Conservation (phyloP, 2,888 invertebrate genomes). For the Uloborus plumipes region DNA sequence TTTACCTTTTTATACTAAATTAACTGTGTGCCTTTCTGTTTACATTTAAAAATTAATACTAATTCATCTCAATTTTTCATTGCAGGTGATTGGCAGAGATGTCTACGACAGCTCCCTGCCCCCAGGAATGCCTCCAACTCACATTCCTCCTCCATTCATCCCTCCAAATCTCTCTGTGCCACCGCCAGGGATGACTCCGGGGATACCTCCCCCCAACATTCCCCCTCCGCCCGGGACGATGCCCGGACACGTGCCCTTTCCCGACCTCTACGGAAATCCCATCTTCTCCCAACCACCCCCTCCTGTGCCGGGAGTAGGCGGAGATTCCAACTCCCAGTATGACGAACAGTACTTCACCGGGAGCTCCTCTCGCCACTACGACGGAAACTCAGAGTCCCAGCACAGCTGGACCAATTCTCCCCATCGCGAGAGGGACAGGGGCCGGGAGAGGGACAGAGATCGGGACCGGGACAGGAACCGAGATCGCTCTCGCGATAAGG, state of each 20-base stretch:
- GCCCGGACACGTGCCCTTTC: conserved; percentile 55
- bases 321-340: conserved; percentile 48
- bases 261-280: conserved; percentile 50
- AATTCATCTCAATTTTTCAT: background rate
- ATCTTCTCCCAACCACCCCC: conserved; percentile 45
- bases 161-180: conserved; percentile 57
- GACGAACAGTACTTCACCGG: conserved; percentile 60
- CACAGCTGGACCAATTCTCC: conserved; percentile 65
- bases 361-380: conserved; percentile 28
- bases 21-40: no score
- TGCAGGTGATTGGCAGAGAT: conserved; percentile 61
- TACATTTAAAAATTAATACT: no score
- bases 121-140: conserved; percentile 59
- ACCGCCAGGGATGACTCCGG: conserved; percentile 66
- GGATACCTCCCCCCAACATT: conserved; percentile 69
- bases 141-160: conserved; percentile 60
- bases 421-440: conserved; percentile 65
- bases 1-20: no score
- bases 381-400: conserved; percentile 60
- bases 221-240: conserved; percentile 66
- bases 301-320: conserved; percentile 22
- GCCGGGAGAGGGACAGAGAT: conserved; percentile 59
- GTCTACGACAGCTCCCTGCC: conserved; percentile 60
- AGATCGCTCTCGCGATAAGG: conserved; percentile 50
- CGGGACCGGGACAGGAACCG: conserved; percentile 31